Evolutionary conservation across 2,797 vertebrate species (phyloP), one percentile per base, ranked within the genome.

Genomic region (Phoeniculus purpureus): DNA sequence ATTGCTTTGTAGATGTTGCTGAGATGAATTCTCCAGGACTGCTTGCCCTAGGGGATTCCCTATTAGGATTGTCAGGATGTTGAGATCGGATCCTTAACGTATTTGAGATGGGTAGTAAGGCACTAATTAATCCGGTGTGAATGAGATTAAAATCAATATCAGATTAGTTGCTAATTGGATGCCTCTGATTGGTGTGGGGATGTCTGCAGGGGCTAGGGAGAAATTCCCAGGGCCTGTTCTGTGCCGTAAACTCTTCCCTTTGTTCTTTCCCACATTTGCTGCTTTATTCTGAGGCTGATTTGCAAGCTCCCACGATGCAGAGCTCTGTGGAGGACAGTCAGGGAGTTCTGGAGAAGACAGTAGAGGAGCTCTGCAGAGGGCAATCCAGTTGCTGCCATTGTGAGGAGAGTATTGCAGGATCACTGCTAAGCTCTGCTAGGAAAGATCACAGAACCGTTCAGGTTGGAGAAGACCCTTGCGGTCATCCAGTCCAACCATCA

Each of bases 61-160:
- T 75, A 26, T 77, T 67, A 55, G 58, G 50, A 23, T 20, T 78
- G 43, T 78, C 71, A 67, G 70, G 79, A 73, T 13, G 56, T 75
- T 81, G 75, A 73, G 64, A 70, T 34, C 48, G 45, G 37, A 62
- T 82, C 32, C 72, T 60, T 31, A 82, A 32, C 37, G 15, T 73
- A 43, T 81, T 93, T 94, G 31, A 79, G 93, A 54, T 58, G 20
- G 34, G 23, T 58, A 56, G 43, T 74, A 55, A 88, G 15, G 72
- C 45, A 70, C 55, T 86, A 90, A 84, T 91, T 90, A 84, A 52
- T 84, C 32, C 58, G 32, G 60, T 88, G 43, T 91, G 85, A 94
- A 93, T 79, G 31, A 92, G 67, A 81, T 90, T 60, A 73, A 83
- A 90, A 81, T 94, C 83, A 84, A 5, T 81, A 87, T 86, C 50